Evolutionary conservation across 2,888 invertebrate genomes (phyloP).

Genomic region (Yponomeuta cagnagella): DNA sequence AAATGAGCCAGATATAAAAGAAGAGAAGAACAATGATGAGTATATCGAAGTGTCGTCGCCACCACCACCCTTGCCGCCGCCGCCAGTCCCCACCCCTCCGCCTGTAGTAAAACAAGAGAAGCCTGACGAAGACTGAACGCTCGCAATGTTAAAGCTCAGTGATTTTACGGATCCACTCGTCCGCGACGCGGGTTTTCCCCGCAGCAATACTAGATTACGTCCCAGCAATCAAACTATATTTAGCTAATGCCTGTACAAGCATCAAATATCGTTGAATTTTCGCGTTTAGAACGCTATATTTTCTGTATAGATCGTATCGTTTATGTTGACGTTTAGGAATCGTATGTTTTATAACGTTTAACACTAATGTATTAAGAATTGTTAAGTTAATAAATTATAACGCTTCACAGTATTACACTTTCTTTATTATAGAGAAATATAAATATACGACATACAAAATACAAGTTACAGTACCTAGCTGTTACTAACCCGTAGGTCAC

Average conservation of each 20-base stretch:
- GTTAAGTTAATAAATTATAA: constrained; percentile 72
- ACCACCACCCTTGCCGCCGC: constrained; percentile 32
- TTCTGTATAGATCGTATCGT: constrained; percentile 44
- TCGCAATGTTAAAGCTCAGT: neutral
- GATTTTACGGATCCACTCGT: constrained; percentile 34
- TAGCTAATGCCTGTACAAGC: constrained; percentile 44
- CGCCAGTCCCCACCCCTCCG: constrained; percentile 26
- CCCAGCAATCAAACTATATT: constrained; percentile 46
- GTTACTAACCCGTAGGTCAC: too few relatives aligned
- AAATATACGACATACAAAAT: neutral
- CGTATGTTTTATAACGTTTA: constrained; percentile 68
- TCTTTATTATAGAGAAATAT: neutral
- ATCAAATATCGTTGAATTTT: constrained; percentile 52
- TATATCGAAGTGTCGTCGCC: constrained; percentile 67
- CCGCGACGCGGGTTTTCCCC: constrained; percentile 55
- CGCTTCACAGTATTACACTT: constrained; percentile 33
- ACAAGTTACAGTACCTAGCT: neutral
- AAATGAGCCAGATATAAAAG: constrained; percentile 61
- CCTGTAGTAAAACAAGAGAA: constrained; percentile 61
- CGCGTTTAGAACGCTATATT: constrained; percentile 69
- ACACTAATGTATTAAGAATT: constrained; percentile 62
- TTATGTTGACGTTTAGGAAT: constrained; percentile 53
- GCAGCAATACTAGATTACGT: constrained; percentile 75
- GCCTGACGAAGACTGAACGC: constrained; percentile 53
- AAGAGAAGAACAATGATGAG: constrained; percentile 61